Percentiles rank a stretch among this genome's conserved stretches.
Evolutionary conservation across 2,797 vertebrate species (phyloP).

Genomic region (Natrix natrix): DNA sequence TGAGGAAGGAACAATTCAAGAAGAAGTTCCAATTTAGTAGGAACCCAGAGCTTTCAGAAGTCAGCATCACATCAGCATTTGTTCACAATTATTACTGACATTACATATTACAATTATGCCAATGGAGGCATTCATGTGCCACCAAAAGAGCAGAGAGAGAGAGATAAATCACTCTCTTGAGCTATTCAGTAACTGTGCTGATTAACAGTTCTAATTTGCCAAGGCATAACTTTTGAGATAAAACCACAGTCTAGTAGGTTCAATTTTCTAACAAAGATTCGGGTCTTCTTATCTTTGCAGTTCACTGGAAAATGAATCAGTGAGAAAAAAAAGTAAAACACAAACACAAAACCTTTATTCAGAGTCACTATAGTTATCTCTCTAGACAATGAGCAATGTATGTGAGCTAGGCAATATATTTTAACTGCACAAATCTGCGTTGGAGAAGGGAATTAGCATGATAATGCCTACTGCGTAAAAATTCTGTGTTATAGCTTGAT

Average conservation of each 20-base stretch:
- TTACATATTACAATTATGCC: no score
- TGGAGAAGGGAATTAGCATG: conserved; percentile 35
- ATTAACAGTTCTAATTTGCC: neutral
- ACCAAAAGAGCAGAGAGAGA: neutral
- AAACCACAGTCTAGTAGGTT: neutral
- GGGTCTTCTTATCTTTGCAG: conserved; percentile 37
- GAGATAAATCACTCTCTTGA: neutral
- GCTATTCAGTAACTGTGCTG: neutral
- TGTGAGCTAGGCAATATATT: conserved; percentile 45
- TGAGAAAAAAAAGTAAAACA: conserved; percentile 1
- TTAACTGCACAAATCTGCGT: conserved; percentile 60
- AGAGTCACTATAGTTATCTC: conserved; percentile 50
- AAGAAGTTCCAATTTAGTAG: neutral
- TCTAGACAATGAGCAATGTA: conserved; percentile 50
- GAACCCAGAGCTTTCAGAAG: neutral
- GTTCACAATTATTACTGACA: neutral
- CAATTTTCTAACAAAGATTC: conserved; percentile 19
- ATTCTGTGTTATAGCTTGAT: conserved; percentile 13
- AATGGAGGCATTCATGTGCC: neutral
- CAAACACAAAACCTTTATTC: conserved; percentile 56
- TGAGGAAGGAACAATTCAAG: neutral
- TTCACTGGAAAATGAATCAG: conserved; percentile 50
- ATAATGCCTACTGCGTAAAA: conserved; percentile 42
- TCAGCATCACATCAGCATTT: neutral
- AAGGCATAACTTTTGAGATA: neutral